These are phyloP conservation scores for Bubo blakistoni DNA, from an alignment of 2,113 vertebrate species.

Conservation along the genomic window DNA sequence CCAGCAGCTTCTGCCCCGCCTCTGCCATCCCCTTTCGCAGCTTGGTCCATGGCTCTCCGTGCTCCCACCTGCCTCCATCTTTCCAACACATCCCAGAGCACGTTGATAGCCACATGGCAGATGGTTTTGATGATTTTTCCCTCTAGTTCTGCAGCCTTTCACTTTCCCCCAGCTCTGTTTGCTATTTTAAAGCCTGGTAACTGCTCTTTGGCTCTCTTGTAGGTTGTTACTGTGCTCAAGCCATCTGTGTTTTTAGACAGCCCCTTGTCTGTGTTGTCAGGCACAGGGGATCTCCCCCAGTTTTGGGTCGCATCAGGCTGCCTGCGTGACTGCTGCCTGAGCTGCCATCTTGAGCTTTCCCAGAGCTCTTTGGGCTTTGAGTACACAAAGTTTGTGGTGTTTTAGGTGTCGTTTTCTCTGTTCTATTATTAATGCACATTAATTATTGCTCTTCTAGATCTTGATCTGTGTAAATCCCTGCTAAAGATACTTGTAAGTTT, in stretches of 20 bases:
- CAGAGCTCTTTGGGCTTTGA: neutral
- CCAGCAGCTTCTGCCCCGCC: neutral
- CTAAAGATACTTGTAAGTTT: neutral
- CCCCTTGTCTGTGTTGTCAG: neutral
- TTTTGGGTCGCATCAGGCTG: neutral
- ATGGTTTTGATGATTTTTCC: neutral
- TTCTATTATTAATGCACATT: neutral
- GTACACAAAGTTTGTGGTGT: neutral
- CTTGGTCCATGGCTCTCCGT: neutral
- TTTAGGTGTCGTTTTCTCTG: neutral
- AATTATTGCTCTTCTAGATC: neutral
- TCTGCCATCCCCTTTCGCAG: neutral
- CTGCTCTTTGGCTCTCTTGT: neutral
- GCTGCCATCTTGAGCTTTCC: neutral
- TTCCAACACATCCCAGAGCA: accelerated
- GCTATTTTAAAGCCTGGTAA: neutral
- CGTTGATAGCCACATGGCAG: accelerated
- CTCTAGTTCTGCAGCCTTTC: neutral
- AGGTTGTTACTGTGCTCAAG: accelerated
- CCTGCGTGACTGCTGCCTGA: accelerated
- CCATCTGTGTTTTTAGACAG: neutral
- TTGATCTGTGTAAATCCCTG: neutral
- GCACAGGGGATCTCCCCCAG: accelerated
- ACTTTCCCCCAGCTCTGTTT: neutral
- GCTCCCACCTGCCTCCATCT: neutral